A percentile compares a stretch with the other conserved stretches of the same genome.
phyloP scores from a whole-genome alignment of 2,797 vertebrate species.

The Carcharodon carcharias region DNA sequence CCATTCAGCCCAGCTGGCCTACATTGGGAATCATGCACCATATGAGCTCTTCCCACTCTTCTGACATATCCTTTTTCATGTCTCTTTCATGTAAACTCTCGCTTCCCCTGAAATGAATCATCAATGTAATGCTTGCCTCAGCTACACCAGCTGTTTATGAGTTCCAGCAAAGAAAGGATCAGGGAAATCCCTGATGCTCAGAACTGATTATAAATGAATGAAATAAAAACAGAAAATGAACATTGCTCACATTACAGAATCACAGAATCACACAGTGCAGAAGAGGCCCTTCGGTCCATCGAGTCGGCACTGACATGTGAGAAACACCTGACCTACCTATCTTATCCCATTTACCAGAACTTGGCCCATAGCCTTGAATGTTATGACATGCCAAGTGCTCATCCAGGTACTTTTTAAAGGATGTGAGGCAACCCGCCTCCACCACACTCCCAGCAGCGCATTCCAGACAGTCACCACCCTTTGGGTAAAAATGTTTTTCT shows the following conservation, averaged over 20 bases:
- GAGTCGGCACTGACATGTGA: too few relatives aligned
- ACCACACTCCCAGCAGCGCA: too few relatives aligned
- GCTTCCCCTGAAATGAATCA: not conserved
- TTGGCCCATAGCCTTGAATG: too few relatives aligned
- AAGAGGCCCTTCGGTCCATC: too few relatives aligned
- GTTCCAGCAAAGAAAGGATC: not conserved
- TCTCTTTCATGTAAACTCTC: not conserved
- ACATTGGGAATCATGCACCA: not conserved
- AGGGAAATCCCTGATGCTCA: not conserved
- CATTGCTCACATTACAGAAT: not conserved
- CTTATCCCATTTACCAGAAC: too few relatives aligned
- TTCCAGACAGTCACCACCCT: too few relatives aligned
- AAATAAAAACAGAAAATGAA: not conserved
- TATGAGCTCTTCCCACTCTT: not conserved
- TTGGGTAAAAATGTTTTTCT: too few relatives aligned
- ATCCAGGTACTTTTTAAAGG: too few relatives aligned
- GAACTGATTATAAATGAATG: not conserved
- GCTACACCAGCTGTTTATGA: not conserved
- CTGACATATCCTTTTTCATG: not conserved
- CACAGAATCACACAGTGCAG: too few relatives aligned
- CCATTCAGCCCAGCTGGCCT: not conserved
- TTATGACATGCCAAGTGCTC: too few relatives aligned
- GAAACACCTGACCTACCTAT: too few relatives aligned
- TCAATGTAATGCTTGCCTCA: not conserved
- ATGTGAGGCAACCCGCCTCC: too few relatives aligned